Base-by-base conservation (phyloP, 2,888 invertebrate genomes). In the Drosophila siamana region DNA sequence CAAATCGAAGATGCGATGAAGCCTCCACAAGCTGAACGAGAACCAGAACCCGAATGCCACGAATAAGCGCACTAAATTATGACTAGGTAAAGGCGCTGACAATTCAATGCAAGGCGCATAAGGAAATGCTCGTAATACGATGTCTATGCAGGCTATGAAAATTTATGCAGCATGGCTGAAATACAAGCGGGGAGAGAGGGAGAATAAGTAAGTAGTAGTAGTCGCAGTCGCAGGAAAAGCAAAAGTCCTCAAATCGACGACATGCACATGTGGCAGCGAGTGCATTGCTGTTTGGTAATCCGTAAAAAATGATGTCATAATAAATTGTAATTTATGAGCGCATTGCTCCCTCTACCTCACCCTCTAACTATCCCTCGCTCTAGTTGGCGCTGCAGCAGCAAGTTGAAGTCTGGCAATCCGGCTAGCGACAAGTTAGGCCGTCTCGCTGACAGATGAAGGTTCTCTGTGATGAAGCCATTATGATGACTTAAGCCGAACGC, bases 231-330 rank as follows among this genome's bases (percentile, higher is more conserved):
- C n/a, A 36, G 26, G 28, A 68, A 48, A 56, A 77, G 69, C 64
- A 69, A 78, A 66, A 72, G 71, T 80, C 69, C 64, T 71, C 72
- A 69, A 72, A 69, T 67, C 64, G 77, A 71, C 62, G 77, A 71
- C 65, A 66, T 66, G 78, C 75, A 74, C 67, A 61, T 77, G 80
- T 79, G 68, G 77, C 77, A 76, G 26, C 44, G 57, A 76, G 63
- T 75, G 79, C 73, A 78, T 74, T 70, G 70, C 76, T 75, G 68
- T 80, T 80, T 73, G 80, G 81, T 86, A 86, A 86, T 88, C 85
- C 88, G 80, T 80, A 80, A 86, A 83, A 80, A 78, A 88, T 88
- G 81, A 86, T 88, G 88, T 88, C 86, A 86, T 88, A 88, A 86
- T 86, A 86, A 88, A 86, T 86, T 88, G 81, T 88, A 73, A 84